phyloP scores from a whole-genome alignment of 2,113 vertebrate genomes.

The Pituophis catenifer region DNA sequence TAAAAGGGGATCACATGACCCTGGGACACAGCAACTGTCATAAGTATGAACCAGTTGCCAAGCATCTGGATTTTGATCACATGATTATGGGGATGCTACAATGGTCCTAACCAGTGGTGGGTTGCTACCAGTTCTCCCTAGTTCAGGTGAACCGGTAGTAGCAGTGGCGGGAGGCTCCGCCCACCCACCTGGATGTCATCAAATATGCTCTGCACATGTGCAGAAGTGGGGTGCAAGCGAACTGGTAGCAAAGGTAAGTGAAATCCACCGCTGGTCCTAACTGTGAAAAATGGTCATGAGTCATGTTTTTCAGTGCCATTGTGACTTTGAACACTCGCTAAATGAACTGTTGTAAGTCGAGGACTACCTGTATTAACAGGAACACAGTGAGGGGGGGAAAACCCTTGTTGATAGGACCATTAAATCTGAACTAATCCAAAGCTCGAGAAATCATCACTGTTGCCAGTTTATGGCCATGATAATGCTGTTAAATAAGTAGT shows the following conservation, averaged over 20 bases:
- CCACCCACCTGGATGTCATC: too few relatives aligned
- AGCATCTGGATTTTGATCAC: not conserved
- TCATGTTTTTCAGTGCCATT: not conserved
- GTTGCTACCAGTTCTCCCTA: too few relatives aligned
- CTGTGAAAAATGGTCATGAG: not conserved
- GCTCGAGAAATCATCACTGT: constrained; percentile 13
- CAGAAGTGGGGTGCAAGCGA: too few relatives aligned
- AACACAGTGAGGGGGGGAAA: rapidly evolving
- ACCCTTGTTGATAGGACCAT: not conserved
- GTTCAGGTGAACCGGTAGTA: too few relatives aligned
- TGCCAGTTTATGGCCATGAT: constrained; percentile 7
- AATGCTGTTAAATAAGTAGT: constrained; percentile 12
- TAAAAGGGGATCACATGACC: not conserved
- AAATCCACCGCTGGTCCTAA: not conserved
- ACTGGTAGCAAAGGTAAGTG: too few relatives aligned
- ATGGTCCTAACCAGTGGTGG: not conserved
- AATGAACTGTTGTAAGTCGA: not conserved
- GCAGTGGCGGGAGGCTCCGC: too few relatives aligned
- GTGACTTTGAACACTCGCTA: not conserved
- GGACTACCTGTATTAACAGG: not conserved
- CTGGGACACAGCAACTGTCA: not conserved
- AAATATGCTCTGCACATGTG: too few relatives aligned
- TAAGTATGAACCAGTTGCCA: not conserved
- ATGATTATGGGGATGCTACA: not conserved
- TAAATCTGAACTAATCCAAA: not conserved